Evolutionary conservation across 53 echinoderm and acorn worm genomes (phyloP).

Genomic region (Crossaster papposus): DNA sequence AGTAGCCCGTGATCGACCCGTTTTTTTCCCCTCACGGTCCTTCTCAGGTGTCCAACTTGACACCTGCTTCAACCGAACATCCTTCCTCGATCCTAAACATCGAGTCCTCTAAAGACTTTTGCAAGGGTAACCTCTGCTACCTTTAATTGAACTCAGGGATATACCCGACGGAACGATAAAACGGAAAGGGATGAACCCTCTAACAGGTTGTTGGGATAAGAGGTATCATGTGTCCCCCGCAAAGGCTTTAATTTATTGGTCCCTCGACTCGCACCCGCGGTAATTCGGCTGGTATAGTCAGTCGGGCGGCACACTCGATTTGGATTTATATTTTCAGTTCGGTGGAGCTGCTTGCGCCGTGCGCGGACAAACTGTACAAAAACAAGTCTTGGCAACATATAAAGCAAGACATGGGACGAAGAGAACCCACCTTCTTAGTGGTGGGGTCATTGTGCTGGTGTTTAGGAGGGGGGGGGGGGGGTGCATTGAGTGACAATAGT

Average conservation of each 20-base stretch:
- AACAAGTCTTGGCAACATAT: not conserved
- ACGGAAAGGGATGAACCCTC: not conserved
- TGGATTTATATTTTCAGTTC: not conserved
- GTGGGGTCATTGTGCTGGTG: too few species aligned
- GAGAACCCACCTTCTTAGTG: too few species aligned
- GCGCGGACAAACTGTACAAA: not conserved
- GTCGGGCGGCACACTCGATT: not conserved
- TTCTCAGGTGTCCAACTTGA: not conserved
- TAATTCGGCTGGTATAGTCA: not conserved
- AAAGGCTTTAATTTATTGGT: not conserved
- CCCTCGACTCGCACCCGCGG: not conserved
- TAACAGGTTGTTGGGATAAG: not conserved
- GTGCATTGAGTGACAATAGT: too few species aligned
- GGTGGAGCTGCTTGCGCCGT: not conserved
- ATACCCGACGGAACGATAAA: not conserved
- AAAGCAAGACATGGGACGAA: too few species aligned
- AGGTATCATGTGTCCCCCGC: not conserved
- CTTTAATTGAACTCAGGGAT: not conserved
- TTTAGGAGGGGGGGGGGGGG: too few species aligned
- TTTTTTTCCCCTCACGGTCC: not conserved
- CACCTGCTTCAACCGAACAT: not conserved
- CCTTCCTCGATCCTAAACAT: not conserved
- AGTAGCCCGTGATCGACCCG: slow-evolving; percentile 1
- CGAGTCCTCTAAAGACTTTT: not conserved
- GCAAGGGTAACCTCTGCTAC: not conserved